Percentiles rank a stretch among this genome's conserved stretches.
Conservation (phyloP, 2,113 vertebrate genomes). For the Notechis scutatus region DNA sequence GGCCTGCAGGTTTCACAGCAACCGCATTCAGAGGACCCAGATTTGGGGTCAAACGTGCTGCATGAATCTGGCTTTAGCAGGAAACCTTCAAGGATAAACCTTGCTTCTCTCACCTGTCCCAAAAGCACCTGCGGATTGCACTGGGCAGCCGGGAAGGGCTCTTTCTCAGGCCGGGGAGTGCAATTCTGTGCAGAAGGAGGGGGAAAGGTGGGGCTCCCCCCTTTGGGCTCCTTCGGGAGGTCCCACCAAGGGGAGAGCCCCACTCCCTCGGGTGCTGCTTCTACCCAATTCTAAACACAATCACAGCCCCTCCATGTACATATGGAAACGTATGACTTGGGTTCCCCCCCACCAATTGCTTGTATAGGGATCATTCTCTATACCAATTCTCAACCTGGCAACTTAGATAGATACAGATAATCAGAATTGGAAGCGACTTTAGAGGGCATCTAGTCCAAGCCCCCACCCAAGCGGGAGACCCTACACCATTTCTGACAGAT, state of each 20-base stretch:
- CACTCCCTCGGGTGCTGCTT: background rate
- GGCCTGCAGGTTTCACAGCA: background rate
- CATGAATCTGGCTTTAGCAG: background rate
- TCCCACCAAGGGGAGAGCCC: background rate
- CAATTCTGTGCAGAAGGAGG: background rate
- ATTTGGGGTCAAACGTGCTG: background rate
- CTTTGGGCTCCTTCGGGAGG: background rate
- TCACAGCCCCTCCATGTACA: too few species aligned
- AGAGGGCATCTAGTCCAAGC: too few species aligned
- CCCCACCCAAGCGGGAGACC: too few species aligned
- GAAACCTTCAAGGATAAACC: background rate
- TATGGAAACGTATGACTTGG: too few species aligned
- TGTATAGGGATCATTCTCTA: too few species aligned
- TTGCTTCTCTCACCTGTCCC: background rate
- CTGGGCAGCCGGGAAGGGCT: background rate
- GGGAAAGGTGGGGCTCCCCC: background rate
- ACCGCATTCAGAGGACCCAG: background rate
- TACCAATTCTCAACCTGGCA: too few species aligned
- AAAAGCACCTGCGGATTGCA: background rate
- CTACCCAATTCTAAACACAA: too few species aligned
- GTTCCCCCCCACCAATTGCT: too few species aligned
- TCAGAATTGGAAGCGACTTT: too few species aligned
- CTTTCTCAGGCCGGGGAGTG: background rate
- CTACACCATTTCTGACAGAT: too few species aligned
- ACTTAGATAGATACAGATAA: too few species aligned